These are phyloP conservation scores for Tapirus terrestris DNA, from an alignment of 2,113 vertebrate species.

Conservation along the genomic window DNA sequence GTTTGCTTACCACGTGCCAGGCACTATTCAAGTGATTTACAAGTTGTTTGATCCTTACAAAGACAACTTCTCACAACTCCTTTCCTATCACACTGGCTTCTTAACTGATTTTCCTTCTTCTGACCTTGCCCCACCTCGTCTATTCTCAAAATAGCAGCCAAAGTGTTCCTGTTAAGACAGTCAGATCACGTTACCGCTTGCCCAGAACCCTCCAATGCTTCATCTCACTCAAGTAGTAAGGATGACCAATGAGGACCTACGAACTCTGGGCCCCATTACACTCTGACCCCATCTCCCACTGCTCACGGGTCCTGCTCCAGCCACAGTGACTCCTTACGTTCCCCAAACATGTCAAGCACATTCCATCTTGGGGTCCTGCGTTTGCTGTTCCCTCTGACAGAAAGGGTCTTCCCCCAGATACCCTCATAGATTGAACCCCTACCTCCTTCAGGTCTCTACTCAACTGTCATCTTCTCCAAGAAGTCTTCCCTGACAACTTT, in stretches of 20 bases:
- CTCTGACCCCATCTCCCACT: not conserved
- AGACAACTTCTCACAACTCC: not conserved
- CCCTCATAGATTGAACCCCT: not conserved
- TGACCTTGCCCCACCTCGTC: no score
- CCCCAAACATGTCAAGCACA: not conserved
- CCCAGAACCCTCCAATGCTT: not conserved
- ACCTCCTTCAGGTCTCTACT: not conserved
- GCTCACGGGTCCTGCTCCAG: not conserved
- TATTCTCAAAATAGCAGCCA: constrained; percentile 2
- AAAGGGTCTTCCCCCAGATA: not conserved
- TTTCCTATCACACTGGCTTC: not conserved
- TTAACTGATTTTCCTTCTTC: not conserved
- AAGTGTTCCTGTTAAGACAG: not conserved
- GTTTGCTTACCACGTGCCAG: not conserved
- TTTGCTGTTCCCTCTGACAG: not conserved
- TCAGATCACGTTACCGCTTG: not conserved
- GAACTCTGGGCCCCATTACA: not conserved
- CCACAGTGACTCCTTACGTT: not conserved
- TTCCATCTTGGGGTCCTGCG: no score
- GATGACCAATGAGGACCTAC: not conserved
- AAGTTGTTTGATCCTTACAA: constrained; percentile 18
- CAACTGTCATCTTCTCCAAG: not conserved
- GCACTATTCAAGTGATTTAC: not conserved
- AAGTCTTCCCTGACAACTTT: not conserved
- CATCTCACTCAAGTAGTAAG: not conserved